Percentiles rank a stretch among this genome's conserved stretches.
These are phyloP conservation scores for Alouatta palliata DNA, from an alignment of 2,113 vertebrate species.

Conservation along the genomic window DNA sequence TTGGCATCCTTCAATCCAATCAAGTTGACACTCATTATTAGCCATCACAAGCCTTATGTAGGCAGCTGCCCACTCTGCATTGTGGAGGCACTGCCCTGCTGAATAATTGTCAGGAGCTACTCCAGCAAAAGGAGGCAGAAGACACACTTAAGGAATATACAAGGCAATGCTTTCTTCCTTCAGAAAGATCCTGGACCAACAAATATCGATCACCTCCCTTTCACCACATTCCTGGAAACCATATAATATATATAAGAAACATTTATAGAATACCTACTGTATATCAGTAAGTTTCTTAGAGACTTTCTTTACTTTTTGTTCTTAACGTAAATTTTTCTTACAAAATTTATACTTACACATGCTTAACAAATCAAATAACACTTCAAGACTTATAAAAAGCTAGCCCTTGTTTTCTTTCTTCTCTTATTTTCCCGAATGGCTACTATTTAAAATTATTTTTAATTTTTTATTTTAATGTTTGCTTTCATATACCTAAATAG, in stretches of 20 bases:
- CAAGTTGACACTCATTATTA: too few relatives aligned
- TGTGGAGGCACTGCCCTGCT: not conserved
- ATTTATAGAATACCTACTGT: not conserved
- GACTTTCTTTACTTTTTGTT: not conserved
- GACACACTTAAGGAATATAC: not conserved
- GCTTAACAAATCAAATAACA: not conserved
- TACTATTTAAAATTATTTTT: not conserved
- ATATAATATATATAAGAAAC: not conserved
- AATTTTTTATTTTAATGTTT: constrained; percentile 7
- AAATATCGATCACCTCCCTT: not conserved
- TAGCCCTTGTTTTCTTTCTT: not conserved
- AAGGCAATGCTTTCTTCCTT: not conserved
- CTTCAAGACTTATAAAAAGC: not conserved
- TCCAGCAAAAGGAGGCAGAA: not conserved
- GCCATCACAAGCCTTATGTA: not conserved
- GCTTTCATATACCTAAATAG: not conserved
- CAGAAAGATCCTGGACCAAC: not conserved
- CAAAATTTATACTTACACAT: not conserved
- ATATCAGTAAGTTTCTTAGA: not conserved
- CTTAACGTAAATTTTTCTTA: not conserved
- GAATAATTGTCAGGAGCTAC: not conserved
- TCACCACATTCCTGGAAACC: not conserved
- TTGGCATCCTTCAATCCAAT: too few relatives aligned
- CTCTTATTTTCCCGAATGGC: not conserved
- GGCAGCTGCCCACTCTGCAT: not conserved